phyloP scores from a whole-genome alignment of 2,888 invertebrate species.

The Plusia festucae region DNA sequence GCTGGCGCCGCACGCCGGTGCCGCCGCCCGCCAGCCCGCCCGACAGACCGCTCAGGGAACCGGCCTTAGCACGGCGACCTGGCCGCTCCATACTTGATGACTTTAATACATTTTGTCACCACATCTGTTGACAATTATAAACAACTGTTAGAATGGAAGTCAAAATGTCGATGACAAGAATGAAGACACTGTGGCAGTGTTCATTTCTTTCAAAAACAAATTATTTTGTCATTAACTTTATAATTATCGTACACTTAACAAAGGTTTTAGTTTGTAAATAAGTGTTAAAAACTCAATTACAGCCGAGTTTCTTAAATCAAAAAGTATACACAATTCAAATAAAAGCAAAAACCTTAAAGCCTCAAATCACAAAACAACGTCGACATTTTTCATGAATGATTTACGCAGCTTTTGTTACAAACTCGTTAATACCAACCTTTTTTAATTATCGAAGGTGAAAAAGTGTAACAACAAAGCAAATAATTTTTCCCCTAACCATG shows the following conservation, averaged over 20 bases:
- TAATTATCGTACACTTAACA: too few relatives aligned
- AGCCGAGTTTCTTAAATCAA: too few relatives aligned
- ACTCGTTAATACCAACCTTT: slow-evolving; percentile 7
- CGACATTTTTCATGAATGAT: neutral
- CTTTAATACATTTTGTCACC: slow-evolving; percentile 78
- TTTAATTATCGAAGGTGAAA: slow-evolving; percentile 7
- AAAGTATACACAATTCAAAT: neutral
- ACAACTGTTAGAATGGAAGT: neutral
- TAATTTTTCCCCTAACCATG: slow-evolving; percentile 18
- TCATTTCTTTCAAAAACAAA: too few relatives aligned
- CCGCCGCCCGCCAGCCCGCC: slow-evolving; percentile 73
- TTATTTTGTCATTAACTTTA: too few relatives aligned
- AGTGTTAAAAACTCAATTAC: too few relatives aligned
- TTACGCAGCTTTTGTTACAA: slow-evolving; percentile 3
- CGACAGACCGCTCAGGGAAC: slow-evolving; percentile 82
- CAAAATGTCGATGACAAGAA: too few relatives aligned
- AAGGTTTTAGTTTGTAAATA: too few relatives aligned
- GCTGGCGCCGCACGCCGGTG: slow-evolving; percentile 85
- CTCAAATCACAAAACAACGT: neutral
- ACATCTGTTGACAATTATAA: slow-evolving; percentile 68
- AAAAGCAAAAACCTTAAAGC: slow-evolving; percentile 10
- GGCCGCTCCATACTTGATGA: slow-evolving; percentile 82
- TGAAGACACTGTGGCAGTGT: too few relatives aligned
- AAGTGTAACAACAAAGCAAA: slow-evolving; percentile 21
- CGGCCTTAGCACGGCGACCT: slow-evolving; percentile 83